These are phyloP conservation scores for Molossus alvarezi DNA, from an alignment of 2,797 vertebrate genomes.

Conservation along the genomic window DNA sequence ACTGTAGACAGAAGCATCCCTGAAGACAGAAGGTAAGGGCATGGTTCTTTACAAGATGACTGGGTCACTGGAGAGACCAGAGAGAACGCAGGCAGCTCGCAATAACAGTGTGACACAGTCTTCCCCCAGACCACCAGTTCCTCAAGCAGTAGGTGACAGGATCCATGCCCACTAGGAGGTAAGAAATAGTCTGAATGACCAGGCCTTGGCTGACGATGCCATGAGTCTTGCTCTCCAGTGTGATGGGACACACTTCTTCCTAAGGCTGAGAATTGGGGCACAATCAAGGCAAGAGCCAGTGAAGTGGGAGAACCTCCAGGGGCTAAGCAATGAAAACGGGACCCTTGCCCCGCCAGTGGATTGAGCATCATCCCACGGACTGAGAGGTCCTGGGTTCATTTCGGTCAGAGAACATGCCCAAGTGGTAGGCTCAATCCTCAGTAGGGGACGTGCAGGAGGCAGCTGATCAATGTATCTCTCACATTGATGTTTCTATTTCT, in stretches of 20 bases:
- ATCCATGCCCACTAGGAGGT: neutral
- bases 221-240: neutral
- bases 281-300: neutral
- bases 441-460: too few species aligned
- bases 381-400: too few species aligned
- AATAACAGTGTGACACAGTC: neutral
- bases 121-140: neutral
- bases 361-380: neutral
- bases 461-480: too few species aligned
- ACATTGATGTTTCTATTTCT: too few species aligned
- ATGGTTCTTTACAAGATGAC: neutral
- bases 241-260: neutral
- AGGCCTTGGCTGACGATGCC: neutral
- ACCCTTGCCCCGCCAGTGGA: too few species aligned
- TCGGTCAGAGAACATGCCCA: too few species aligned
- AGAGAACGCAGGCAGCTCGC: neutral
- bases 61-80: neutral
- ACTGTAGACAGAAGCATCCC: neutral
- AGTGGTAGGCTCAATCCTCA: too few species aligned
- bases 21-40: neutral
- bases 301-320: neutral
- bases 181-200: neutral
- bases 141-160: neutral
- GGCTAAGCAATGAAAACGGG: neutral
- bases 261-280: neutral